Percentiles rank a stretch among this genome's conserved stretches.
Conservation (phyloP, 2,888 invertebrate species). For the Rhodophaea formosa region DNA sequence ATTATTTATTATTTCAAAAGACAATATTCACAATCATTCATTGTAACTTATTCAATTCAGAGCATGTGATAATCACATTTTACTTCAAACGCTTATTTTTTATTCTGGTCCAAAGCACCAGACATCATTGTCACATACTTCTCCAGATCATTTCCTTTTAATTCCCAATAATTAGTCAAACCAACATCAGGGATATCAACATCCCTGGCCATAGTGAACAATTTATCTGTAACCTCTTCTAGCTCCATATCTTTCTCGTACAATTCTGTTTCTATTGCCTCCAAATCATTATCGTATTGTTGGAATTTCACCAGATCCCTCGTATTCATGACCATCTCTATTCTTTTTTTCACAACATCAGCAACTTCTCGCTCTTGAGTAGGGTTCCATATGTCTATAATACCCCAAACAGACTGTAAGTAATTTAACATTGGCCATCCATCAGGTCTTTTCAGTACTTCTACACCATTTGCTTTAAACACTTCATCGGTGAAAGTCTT, state of each 20-base stretch:
- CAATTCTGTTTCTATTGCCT: constrained; percentile 1
- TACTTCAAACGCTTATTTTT: too few species aligned
- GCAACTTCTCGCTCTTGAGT: neutral
- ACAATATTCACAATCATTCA: too few species aligned
- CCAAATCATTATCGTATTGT: constrained; percentile 1
- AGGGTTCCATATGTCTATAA: neutral
- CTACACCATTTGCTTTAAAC: constrained; percentile 23
- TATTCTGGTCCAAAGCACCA: neutral
- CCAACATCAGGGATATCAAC: neutral
- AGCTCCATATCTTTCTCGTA: constrained; percentile 15
- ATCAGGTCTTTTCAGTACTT: constrained; percentile 21
- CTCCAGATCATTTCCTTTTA: neutral
- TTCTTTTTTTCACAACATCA: neutral
- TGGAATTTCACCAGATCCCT: neutral
- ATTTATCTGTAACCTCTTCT: constrained; percentile 14
- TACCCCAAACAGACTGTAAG: constrained; percentile 14
- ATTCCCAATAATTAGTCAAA: neutral
- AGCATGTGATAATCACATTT: too few species aligned
- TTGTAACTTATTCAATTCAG: too few species aligned
- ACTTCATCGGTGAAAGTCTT: constrained; percentile 19
- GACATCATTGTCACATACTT: neutral
- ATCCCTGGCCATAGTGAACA: constrained; percentile 10
- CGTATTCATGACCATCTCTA: neutral
- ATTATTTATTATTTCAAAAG: too few species aligned
- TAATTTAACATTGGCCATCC: constrained; percentile 18